Conservation (phyloP, 2,797 vertebrate species). For the Typhlichthys subterraneus region DNA sequence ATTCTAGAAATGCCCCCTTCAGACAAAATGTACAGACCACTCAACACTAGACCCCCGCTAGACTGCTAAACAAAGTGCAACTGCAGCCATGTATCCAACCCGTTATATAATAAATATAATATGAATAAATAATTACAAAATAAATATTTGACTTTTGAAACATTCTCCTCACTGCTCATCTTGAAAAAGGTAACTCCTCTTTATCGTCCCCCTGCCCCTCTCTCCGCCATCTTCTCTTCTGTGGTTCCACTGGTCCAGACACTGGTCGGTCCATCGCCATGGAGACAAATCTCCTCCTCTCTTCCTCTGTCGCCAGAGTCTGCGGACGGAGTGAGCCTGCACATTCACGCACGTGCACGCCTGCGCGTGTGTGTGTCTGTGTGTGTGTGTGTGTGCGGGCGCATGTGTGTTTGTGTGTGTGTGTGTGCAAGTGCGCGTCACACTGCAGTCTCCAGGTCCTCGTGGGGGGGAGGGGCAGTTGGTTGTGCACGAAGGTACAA, state of each 20-base stretch:
- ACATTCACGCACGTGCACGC: constrained; percentile 1
- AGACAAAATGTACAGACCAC: neutral
- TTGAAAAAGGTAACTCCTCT: constrained; percentile 24
- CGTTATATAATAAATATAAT: constrained; percentile 73
- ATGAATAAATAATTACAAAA: constrained; percentile 79
- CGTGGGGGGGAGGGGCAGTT: constrained; percentile 75
- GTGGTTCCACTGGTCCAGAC: neutral
- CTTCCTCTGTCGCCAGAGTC: constrained; percentile 7
- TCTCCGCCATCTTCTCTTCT: neutral
- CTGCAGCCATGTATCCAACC: constrained; percentile 36
- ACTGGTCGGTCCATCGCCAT: constrained; percentile 8
- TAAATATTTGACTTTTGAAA: constrained; percentile 64
- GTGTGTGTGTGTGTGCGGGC: neutral
- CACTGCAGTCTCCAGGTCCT: constrained; percentile 97
- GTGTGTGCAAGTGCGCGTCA: constrained; percentile 68
- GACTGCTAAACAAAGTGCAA: constrained; percentile 60
- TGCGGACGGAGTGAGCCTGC: too few species aligned
- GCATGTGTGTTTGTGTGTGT: too few species aligned
- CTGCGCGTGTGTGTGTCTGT: constrained; percentile 11
- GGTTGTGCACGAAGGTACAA: constrained; percentile 83
- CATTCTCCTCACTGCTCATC: constrained; percentile 32
- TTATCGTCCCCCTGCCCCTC: neutral
- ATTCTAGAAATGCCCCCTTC: neutral
- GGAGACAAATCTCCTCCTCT: constrained; percentile 9
- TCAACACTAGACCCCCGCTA: constrained; percentile 16